Conservation (phyloP, 2,888 invertebrate genomes). For the Silvanus unidentatus region DNA sequence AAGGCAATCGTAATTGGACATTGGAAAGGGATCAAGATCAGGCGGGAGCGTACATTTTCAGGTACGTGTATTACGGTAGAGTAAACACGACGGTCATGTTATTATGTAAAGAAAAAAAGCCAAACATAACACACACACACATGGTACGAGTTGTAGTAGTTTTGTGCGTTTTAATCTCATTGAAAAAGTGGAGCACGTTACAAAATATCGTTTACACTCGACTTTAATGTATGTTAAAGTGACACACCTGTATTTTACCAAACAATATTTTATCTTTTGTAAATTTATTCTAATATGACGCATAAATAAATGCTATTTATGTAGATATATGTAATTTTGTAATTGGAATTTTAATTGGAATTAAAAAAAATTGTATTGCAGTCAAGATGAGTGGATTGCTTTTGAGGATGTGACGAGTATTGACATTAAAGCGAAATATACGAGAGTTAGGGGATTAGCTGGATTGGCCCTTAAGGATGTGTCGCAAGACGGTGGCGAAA, state of each 20-base stretch:
- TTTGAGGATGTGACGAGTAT: constrained; percentile 69
- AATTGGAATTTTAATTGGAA: too few species aligned
- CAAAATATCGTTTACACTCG: background rate
- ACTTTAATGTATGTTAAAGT: constrained; percentile 8
- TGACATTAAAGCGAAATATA: constrained; percentile 72
- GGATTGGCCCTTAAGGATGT: constrained; percentile 62
- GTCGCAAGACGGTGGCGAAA: constrained; percentile 45
- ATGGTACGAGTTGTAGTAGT: too few species aligned
- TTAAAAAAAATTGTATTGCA: too few species aligned
- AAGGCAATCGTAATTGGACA: constrained; percentile 62
- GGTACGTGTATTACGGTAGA: constrained; percentile 32
- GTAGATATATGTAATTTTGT: constrained; percentile 10
- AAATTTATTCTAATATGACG: background rate
- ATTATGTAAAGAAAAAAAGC: too few species aligned
- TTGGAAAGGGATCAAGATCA: constrained; percentile 72
- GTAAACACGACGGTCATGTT: constrained; percentile 17
- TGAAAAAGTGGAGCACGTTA: constrained; percentile 18
- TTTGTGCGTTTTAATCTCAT: constrained; percentile 14
- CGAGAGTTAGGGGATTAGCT: constrained; percentile 63
- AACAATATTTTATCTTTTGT: background rate
- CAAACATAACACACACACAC: constrained; percentile 17
- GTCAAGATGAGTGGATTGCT: constrained; percentile 65
- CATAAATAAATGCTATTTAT: constrained; percentile 1
- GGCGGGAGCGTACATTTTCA: constrained; percentile 70
- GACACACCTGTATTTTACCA: constrained; percentile 18